These are phyloP conservation scores for Enteromius paludinosus DNA, from an alignment of 2,797 vertebrate species.

Conservation along the genomic window DNA sequence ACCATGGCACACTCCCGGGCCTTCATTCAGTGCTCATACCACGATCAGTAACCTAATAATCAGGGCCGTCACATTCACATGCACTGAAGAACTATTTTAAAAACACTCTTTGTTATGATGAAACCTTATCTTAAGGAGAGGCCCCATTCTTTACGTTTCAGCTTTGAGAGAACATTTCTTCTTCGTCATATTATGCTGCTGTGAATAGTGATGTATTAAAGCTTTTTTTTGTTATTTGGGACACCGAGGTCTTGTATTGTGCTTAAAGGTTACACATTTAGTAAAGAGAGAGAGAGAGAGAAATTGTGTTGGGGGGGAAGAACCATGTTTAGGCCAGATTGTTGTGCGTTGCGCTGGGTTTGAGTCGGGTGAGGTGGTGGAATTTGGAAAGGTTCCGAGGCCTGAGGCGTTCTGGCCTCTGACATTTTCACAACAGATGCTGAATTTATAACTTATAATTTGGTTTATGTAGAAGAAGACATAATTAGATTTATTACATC, in stretches of 20 bases:
- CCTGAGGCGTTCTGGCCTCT: constrained; percentile 17
- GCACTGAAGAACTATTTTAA: constrained; percentile 53
- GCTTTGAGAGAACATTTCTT: constrained; percentile 23
- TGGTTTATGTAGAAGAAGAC: constrained; percentile 12
- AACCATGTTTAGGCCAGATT: constrained; percentile 5
- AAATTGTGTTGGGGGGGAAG: neutral
- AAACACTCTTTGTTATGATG: constrained; percentile 39
- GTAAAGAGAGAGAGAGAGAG: neutral
- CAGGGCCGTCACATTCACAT: constrained; percentile 33
- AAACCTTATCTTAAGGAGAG: constrained; percentile 52
- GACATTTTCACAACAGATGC: constrained; percentile 31
- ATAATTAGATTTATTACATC: constrained; percentile 16
- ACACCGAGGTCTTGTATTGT: neutral
- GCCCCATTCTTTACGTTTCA: constrained; percentile 1
- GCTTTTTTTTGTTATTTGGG: constrained; percentile 4
- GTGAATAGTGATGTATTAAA: neutral
- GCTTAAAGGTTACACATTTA: constrained; percentile 19
- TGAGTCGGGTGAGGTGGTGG: constrained; percentile 25
- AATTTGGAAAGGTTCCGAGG: constrained; percentile 36
- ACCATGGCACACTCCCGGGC: constrained; percentile 21
- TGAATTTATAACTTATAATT: constrained; percentile 24
- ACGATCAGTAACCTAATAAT: constrained; percentile 53
- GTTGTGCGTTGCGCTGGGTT: constrained; percentile 22
- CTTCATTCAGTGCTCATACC: constrained; percentile 40
- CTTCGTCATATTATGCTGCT: constrained; percentile 3